phyloP scores from a whole-genome alignment of 1,140 invertebrate genomes.

The Ptiloglossa arizonensis region DNA sequence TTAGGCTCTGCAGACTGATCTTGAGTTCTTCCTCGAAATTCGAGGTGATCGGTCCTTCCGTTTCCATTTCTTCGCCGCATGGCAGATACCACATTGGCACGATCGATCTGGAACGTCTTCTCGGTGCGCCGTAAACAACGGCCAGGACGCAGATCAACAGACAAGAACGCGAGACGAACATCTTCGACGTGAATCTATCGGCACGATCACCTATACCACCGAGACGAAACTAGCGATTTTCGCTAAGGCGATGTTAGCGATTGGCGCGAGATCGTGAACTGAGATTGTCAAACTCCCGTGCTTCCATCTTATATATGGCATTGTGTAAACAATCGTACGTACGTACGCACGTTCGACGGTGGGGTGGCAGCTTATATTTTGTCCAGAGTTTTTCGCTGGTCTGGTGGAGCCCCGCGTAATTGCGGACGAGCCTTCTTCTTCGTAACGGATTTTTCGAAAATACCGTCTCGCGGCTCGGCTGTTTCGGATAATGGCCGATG shows the following conservation, averaged over 20 bases:
- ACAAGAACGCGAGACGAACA: constrained; percentile 25
- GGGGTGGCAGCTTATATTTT: constrained; percentile 68
- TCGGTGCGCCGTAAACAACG: constrained; percentile 37
- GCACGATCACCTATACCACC: not conserved
- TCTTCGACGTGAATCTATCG: constrained; percentile 25
- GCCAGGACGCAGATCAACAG: constrained; percentile 29
- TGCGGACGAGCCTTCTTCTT: constrained; percentile 6
- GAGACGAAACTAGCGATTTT: not conserved
- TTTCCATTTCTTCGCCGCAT: constrained; percentile 67
- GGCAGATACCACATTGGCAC: constrained; percentile 74
- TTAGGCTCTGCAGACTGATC: constrained; percentile 64
- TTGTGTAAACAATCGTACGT: constrained; percentile 79
- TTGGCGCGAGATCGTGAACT: constrained; percentile 72
- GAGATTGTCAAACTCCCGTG: constrained; percentile 79
- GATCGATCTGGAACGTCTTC: constrained; percentile 34
- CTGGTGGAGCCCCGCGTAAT: constrained; percentile 2
- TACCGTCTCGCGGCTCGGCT: not conserved
- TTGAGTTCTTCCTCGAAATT: constrained; percentile 65
- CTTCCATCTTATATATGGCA: constrained; percentile 79
- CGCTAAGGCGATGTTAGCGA: constrained; percentile 30
- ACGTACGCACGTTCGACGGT: constrained; percentile 72
- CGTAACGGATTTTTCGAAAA: constrained; percentile 6
- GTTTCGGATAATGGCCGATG: not conserved
- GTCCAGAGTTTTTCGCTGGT: constrained; percentile 65
- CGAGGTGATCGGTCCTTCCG: not conserved